Evolutionary conservation across 35 echinoderm and acorn worm genomes (phyloP).

Genomic region (Ophiothrix spiculata): DNA sequence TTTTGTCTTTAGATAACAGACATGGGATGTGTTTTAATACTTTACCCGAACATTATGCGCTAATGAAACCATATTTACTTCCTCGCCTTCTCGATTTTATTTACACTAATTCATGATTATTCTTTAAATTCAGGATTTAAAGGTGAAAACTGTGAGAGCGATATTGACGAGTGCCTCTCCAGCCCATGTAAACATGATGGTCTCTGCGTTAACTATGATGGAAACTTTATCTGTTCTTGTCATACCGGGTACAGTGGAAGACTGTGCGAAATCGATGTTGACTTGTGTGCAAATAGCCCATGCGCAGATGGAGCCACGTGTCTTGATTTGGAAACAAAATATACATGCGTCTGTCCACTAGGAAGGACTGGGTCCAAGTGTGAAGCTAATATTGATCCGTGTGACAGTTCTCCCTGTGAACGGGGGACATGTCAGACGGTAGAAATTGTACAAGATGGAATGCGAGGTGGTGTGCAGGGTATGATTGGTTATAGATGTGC

Average conservation of each 20-base stretch:
- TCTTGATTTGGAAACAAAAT: background rate
- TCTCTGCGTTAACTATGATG: background rate
- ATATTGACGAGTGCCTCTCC: slow-evolving; percentile 8
- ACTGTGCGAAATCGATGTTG: background rate
- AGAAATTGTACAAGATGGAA: background rate
- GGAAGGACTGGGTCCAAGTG: background rate
- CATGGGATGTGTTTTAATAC: no score
- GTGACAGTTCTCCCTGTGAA: slow-evolving; percentile 8
- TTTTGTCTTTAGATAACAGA: no score
- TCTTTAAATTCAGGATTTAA: background rate
- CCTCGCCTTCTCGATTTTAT: no score
- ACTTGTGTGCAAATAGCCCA: background rate
- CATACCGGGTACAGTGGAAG: slow-evolving; percentile 10
- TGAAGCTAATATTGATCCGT: slow-evolving; percentile 17
- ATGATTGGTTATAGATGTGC: background rate
- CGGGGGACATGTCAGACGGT: slow-evolving; percentile 13
- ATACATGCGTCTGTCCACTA: background rate
- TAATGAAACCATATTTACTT: no score
- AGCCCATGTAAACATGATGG: slow-evolving; percentile 7
- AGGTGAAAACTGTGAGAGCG: background rate
- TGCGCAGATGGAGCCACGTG: slow-evolving; percentile 23
- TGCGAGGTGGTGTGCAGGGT: background rate
- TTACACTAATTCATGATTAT: background rate
- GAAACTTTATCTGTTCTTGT: slow-evolving; percentile 15
- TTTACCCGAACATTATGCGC: no score